A percentile compares a stretch with the other conserved stretches of the same genome.
Evolutionary conservation across 2,888 invertebrate genomes (phyloP).

Genomic region (Micropterix aruncella): DNA sequence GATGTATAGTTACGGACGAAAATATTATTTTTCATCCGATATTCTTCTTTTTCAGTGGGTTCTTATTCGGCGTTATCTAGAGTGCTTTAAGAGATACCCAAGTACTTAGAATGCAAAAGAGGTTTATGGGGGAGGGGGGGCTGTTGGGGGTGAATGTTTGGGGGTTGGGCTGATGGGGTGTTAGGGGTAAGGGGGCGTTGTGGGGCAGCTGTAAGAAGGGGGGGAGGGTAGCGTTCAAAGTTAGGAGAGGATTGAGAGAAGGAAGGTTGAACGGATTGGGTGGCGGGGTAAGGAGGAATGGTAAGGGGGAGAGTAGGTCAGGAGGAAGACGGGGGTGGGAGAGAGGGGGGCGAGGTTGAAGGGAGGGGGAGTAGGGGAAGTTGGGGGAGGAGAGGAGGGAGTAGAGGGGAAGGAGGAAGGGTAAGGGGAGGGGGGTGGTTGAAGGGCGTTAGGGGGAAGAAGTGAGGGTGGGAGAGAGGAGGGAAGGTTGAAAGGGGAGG

Average conservation of each 20-base stretch:
- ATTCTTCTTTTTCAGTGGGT: too few species aligned
- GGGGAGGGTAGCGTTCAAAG: neutral
- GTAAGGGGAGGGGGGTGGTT: neutral
- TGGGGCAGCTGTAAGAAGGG: neutral
- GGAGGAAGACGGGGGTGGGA: neutral
- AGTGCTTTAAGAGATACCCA: too few species aligned
- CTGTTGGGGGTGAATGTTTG: neutral
- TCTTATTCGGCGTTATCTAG: too few species aligned
- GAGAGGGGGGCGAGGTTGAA: neutral
- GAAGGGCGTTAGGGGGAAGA: neutral
- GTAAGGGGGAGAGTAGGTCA: neutral
- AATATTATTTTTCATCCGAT: too few species aligned
- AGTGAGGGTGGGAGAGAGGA: neutral
- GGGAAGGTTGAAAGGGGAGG: neutral
- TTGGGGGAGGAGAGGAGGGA: neutral
- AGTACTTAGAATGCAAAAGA: too few species aligned
- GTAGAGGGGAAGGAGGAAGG: constrained; percentile 1
- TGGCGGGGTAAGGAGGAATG: neutral
- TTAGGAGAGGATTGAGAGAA: neutral
- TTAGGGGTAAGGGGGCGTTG: neutral
- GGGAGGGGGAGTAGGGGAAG: neutral
- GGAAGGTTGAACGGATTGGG: neutral
- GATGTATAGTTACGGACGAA: too few species aligned
- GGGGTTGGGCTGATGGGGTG: neutral
- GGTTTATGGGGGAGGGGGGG: neutral